Evolutionary conservation across 2,113 vertebrate genomes (phyloP).

Genomic region (Urocynchramus pylzowi): DNA sequence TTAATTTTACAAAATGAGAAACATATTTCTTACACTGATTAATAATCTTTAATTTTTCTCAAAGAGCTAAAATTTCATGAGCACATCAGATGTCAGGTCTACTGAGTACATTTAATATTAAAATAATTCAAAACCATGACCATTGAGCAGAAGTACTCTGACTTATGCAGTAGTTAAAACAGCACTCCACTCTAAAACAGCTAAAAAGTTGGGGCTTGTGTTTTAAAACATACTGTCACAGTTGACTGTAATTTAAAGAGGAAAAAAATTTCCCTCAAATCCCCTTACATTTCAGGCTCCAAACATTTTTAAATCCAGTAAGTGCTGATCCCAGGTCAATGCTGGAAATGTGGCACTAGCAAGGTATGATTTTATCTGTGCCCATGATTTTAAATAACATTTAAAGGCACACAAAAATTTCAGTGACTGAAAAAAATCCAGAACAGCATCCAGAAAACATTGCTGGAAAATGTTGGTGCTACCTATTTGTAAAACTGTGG

Average conservation of each 20-base stretch:
- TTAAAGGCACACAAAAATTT: neutral
- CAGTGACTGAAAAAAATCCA: neutral
- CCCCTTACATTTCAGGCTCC: neutral
- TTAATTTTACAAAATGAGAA: constrained; percentile 82
- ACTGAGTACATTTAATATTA: neutral
- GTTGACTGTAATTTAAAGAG: neutral
- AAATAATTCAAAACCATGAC: neutral
- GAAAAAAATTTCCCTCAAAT: neutral
- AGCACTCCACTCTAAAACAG: neutral
- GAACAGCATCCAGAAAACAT: neutral
- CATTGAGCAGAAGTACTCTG: neutral
- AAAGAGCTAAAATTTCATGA: constrained; percentile 48
- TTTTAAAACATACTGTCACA: neutral
- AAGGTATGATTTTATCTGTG: neutral
- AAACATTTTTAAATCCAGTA: neutral
- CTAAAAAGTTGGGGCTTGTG: neutral
- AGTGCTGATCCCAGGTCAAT: neutral
- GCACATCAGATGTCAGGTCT: constrained; percentile 35
- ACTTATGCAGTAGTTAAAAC: neutral
- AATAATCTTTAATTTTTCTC: constrained; percentile 56
- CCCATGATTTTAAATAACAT: neutral
- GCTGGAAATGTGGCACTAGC: neutral
- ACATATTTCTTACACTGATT: constrained; percentile 69
- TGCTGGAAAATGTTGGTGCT: neutral
- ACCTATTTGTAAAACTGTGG: neutral